phyloP scores from a whole-genome alignment of 2,113 vertebrate species.

The Monarcha castaneiventris region DNA sequence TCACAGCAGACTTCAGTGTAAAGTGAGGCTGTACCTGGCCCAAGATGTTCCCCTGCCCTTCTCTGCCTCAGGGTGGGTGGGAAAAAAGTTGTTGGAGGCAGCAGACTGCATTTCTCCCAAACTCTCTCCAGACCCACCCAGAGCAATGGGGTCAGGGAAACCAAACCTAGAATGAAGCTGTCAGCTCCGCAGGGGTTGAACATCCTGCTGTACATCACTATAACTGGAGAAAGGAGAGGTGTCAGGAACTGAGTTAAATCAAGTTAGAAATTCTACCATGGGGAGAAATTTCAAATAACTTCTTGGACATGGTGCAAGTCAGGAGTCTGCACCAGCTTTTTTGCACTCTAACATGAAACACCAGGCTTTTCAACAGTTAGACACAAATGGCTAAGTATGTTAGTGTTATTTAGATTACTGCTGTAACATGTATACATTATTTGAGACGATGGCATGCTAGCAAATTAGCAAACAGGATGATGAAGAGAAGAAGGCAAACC shows the following conservation, averaged over 20 bases:
- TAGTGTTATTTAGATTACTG: neutral
- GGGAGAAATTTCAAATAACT: neutral
- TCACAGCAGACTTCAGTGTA: neutral
- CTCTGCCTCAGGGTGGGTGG: neutral
- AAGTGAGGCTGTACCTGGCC: neutral
- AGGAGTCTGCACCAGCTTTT: neutral
- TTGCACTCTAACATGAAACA: neutral
- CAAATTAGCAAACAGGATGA: neutral
- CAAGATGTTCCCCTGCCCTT: neutral
- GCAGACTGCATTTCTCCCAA: neutral
- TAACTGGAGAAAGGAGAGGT: neutral
- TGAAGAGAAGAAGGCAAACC: neutral
- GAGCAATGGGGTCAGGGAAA: neutral
- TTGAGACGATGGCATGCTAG: neutral
- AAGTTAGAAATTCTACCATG: neutral
- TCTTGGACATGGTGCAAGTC: neutral
- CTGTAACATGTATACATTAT: neutral
- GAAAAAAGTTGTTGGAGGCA: neutral
- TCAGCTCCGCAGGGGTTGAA: neutral
- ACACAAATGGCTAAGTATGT: neutral
- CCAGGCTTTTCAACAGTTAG: neutral
- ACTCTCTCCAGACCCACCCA: neutral
- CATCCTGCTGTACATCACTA: neutral
- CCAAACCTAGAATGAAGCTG: neutral
- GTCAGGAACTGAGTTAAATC: neutral